Conservation (phyloP, 1,140 invertebrate species). For the Paraescarpia echinospica region DNA sequence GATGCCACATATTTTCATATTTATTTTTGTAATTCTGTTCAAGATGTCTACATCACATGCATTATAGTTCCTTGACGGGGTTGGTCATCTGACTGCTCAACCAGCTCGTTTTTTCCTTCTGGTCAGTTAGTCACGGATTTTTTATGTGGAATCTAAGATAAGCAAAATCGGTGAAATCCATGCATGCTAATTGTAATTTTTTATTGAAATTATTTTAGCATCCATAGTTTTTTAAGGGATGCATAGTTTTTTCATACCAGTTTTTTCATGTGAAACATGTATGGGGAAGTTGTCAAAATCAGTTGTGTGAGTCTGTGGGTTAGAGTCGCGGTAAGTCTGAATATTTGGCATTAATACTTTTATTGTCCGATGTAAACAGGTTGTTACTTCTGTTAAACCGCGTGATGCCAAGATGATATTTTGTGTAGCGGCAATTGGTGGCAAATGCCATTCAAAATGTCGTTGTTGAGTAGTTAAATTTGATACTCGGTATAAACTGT, state of each 20-base stretch:
- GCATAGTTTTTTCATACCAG: neutral
- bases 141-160: neutral
- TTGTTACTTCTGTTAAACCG: neutral
- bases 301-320: neutral
- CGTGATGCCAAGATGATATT: neutral
- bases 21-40: neutral
- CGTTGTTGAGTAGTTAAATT: neutral
- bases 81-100: neutral
- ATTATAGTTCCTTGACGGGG: neutral
- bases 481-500: neutral
- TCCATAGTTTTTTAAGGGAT: neutral
- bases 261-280: neutral
- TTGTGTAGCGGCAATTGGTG: neutral
- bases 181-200: neutral
- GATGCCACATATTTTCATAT: neutral
- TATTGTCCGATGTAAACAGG: neutral
- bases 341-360: neutral
- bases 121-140: neutral
- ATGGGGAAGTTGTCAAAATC: neutral
- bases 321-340: neutral
- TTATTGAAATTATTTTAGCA: constrained; percentile 2
- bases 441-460: neutral
- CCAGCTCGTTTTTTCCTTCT: neutral
- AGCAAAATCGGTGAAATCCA: neutral
- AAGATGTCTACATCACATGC: neutral